Base-by-base conservation (phyloP, 1,140 invertebrate species). In the Drosophila asahinai region DNA sequence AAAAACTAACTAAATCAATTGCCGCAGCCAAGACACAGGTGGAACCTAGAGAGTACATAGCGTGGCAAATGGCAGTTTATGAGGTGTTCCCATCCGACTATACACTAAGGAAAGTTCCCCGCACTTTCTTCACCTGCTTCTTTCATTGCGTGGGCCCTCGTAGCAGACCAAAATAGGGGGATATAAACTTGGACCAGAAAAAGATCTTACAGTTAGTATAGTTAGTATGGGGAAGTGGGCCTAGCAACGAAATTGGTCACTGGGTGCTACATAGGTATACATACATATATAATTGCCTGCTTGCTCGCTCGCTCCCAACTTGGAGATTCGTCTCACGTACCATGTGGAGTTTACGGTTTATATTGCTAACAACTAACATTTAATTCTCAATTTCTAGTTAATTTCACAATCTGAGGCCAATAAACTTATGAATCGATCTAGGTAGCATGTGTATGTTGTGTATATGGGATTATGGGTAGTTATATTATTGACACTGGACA, bases 291-390 rank as follows among this genome's bases (percentile, higher is more conserved):
- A 68, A 38, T 49, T 67, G 33, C 64, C 30, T 19, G 42, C 19
- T 48, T 19, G 42, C 19, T 48, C 43, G 33, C 22, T 63, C 42
- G n/a, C 30, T 61, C 55, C 67, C 52, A 60, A 51, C 38, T 45
- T 22, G 27, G 27, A 49, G 45, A 59, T 43, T 42, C 3, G 48
- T 38, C 22, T 48, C 36, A 49, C 51, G 7, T 73, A 51, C 67
- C 22, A 51, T 70, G 43, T 62, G 45, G 25, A 70, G 54, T 57
- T 57, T 57, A 22, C 48, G 64, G 49, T 58, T 86, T 87, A 81
- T 49, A 83, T 77, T 80, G 80, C 70, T 87, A 84, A 83, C 63
- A 89, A 89, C 77, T 87, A 89, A 81, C 81, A 87, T 89, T 87
- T 78, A 89, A 74, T 75, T 78, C 49, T 83, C 62, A 76, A 78